phyloP scores from a whole-genome alignment of 35 echinoderm and acorn worm genomes.

The Strongylocentrotus purpuratus region DNA sequence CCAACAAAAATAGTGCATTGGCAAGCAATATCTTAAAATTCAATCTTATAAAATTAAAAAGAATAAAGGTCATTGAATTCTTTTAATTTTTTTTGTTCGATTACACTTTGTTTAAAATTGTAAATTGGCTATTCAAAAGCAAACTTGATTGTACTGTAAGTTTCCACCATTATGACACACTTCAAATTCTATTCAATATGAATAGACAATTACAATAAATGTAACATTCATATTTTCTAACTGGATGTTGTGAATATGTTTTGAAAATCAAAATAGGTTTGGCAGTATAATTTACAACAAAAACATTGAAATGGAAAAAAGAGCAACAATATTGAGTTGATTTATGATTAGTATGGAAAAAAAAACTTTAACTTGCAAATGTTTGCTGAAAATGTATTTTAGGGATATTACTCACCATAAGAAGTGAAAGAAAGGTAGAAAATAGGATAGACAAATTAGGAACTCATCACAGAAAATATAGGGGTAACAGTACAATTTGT shows the following conservation, averaged over 20 bases:
- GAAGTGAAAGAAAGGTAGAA: neutral
- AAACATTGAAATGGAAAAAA: neutral
- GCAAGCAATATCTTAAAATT: no score
- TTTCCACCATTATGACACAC: no score
- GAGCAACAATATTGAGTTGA: neutral
- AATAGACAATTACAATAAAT: no score
- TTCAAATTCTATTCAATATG: no score
- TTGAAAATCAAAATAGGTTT: neutral
- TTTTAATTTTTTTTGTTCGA: no score
- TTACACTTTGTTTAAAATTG: no score
- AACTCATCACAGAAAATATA: neutral
- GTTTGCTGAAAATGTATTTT: neutral
- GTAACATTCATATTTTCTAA: neutral
- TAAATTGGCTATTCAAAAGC: no score
- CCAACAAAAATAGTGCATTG: no score
- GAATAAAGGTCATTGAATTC: no score
- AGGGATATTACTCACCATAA: slow-evolving; percentile 2
- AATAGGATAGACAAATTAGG: neutral
- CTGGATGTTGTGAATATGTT: neutral
- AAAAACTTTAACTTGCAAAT: neutral
- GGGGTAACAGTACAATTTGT: neutral
- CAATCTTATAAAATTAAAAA: no score
- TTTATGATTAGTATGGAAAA: neutral
- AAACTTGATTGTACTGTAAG: no score
- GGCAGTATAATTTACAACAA: neutral